phyloP scores from a whole-genome alignment of 1,140 invertebrate species.

The Aphaenogaster rudis region DNA sequence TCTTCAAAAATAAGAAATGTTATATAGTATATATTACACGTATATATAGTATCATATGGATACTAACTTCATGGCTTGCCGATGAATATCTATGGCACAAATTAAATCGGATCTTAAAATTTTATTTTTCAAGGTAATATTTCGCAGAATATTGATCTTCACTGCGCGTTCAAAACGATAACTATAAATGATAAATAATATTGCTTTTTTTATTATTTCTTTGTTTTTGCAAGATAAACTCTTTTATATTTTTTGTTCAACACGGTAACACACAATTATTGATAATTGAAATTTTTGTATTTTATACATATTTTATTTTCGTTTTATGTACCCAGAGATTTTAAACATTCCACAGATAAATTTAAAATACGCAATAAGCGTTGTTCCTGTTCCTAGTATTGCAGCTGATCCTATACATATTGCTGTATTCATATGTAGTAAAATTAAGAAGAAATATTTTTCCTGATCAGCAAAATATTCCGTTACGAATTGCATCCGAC shows the following conservation, averaged over 20 bases:
- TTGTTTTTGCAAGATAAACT: neutral
- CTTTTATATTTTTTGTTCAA: neutral
- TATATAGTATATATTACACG: neutral
- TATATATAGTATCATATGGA: neutral
- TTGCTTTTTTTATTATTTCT: neutral
- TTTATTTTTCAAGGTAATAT: neutral
- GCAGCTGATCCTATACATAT: neutral
- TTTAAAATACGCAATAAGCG: neutral
- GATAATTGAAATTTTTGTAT: neutral
- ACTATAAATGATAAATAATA: constrained; percentile 1
- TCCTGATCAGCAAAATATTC: constrained; percentile 11
- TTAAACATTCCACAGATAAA: constrained; percentile 10
- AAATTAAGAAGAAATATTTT: neutral
- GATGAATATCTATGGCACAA: constrained; percentile 28
- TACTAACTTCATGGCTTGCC: constrained; percentile 16
- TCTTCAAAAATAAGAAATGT: neutral
- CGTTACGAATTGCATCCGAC: neutral
- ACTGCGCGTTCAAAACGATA: constrained; percentile 32
- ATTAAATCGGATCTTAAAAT: neutral
- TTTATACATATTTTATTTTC: neutral
- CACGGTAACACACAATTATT: neutral
- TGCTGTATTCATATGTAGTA: neutral
- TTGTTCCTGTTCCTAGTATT: neutral
- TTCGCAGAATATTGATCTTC: neutral
- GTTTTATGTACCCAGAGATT: constrained; percentile 10